Base-by-base conservation (phyloP, 2,888 invertebrate genomes). In the Prosopocoilus inquinatus region DNA sequence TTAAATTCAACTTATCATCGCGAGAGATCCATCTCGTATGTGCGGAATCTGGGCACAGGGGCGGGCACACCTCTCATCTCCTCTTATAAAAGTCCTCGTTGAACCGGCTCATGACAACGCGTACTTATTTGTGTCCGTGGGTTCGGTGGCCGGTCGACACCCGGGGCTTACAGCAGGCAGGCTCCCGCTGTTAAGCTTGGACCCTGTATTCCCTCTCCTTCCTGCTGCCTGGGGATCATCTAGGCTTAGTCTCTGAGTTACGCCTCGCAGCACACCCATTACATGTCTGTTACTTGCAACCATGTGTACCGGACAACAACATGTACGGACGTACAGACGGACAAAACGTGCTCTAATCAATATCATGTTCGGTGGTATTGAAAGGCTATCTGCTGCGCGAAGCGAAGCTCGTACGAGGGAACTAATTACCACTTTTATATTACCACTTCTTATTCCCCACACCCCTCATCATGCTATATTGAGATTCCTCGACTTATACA, bases 111-210 rank as follows among this genome's bases (percentile, higher is more conserved):
- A 50, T 50, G 57, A 57, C 56, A 49, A 48, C 52, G 54, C 58
- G 56, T 57, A 59, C 58, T 58, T 61, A 63, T 63, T 72, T 70
- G 70, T 69, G 70, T 69, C 69, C 70, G 67, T 69, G 73, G 70
- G 75, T 73, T 74, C 73, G 73, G 73, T 73, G 74, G 71, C 73
- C 73, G 73, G 72, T 71, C 72, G 70, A 71, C 70, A 70, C 72
- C 71, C 70, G 68, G 67, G 68, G 64, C 64, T 66, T 62, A 63
- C 57, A 59, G 55, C 61, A 61, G 63, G 63, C 64, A 41, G 41
- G 57, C 57, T 57, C 57, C 57, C 50, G 57, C 52, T 57, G 57
- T 57, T 57, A 57, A 57, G 57, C 57, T n/a, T 49, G 57, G 52
- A 57, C 57, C 57, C 57, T 51, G 52, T 57, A 47, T 50, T 50